phyloP scores from a whole-genome alignment of 2,113 vertebrate species.

The Thymallus thymallus region DNA sequence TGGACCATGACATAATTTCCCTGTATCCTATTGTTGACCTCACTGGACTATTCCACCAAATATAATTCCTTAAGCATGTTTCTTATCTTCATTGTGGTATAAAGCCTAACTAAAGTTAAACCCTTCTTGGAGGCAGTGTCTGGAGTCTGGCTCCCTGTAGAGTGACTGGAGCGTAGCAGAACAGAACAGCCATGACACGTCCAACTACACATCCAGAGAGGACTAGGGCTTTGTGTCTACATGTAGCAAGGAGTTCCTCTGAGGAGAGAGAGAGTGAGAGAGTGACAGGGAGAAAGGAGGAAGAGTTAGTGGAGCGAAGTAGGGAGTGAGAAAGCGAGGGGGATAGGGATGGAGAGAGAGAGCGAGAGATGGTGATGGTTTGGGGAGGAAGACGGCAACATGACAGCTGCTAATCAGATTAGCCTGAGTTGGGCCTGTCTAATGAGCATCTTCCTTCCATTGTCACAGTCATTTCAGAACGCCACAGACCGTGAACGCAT shows the following conservation, averaged over 20 bases:
- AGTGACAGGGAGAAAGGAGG: constrained; percentile 16
- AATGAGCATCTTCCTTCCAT: constrained; percentile 71
- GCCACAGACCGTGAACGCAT: constrained; percentile 68
- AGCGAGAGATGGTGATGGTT: constrained; percentile 56
- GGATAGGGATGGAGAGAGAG: constrained; percentile 15
- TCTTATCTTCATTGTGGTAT: no score
- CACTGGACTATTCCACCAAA: no score
- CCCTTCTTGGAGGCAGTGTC: not conserved
- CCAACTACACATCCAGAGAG: not conserved
- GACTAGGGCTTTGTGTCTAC: no score
- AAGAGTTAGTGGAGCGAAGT: constrained; percentile 15
- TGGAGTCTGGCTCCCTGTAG: not conserved
- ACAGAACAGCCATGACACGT: not conserved
- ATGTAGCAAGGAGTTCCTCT: not conserved
- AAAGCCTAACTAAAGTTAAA: no score
- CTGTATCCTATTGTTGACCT: not conserved
- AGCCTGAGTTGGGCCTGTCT: constrained; percentile 70
- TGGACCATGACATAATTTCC: not conserved
- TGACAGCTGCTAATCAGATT: constrained; percentile 81
- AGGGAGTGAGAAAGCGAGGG: constrained; percentile 44
- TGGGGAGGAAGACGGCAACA: constrained; percentile 59
- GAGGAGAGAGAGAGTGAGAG: not conserved
- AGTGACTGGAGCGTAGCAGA: not conserved
- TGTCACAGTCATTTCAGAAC: constrained; percentile 71
- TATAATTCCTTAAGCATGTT: no score